Conservation (phyloP, 2,797 vertebrate species). For the Spinus olivaceus region DNA sequence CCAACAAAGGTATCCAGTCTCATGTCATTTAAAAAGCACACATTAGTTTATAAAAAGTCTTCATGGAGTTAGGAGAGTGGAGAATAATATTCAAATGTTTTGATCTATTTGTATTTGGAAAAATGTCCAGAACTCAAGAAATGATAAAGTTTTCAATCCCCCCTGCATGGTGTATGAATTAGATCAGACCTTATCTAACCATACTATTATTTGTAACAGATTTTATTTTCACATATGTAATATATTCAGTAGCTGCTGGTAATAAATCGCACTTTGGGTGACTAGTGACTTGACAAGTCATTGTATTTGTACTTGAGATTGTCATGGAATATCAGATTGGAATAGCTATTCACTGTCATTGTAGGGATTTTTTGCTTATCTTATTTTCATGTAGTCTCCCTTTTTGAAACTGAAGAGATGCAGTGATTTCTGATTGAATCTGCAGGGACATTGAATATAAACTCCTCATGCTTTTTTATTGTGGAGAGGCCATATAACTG, state of each 20-base stretch:
- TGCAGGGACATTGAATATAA: not conserved
- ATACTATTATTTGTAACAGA: not conserved
- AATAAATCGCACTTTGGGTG: not conserved
- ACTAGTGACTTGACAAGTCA: not conserved
- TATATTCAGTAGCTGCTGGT: not conserved
- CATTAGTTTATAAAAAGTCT: not conserved
- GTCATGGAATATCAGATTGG: not conserved
- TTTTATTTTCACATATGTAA: not conserved
- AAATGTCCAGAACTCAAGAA: not conserved
- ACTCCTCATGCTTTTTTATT: not conserved
- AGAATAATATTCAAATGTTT: not conserved
- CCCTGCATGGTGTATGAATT: not conserved
- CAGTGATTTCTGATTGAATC: not conserved
- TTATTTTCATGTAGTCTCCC: not conserved
- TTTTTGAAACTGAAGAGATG: not conserved
- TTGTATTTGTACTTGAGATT: not conserved
- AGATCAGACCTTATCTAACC: not conserved
- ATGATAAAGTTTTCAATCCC: not conserved
- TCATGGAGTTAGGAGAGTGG: not conserved
- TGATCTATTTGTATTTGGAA: not conserved
- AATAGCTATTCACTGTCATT: not conserved
- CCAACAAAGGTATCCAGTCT: not conserved
- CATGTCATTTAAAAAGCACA: not conserved
- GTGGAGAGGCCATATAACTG: not conserved
- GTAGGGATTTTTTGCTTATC: not conserved